Base-by-base conservation (phyloP, 2,888 invertebrate species). In the Tinea trinotella region DNA sequence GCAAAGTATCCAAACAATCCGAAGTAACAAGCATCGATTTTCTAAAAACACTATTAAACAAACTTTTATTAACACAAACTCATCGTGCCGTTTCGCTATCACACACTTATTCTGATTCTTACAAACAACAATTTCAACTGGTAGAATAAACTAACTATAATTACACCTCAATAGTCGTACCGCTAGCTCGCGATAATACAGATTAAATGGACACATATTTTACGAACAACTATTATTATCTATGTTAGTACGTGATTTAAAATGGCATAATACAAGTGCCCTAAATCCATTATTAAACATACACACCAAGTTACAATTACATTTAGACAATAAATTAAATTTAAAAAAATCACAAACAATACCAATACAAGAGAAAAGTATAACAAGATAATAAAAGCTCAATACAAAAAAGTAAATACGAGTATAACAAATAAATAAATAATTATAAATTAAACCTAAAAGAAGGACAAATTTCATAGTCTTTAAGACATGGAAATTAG, bases 101-200 rank as follows among this genome's bases (percentile, higher is more conserved):
- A 13, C 15, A 15, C 40, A 40, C 15, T 40, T 30, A 30, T 30
- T 30, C 7, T 40, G 5, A 12, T 40, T 40, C 13, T 13, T 15
- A 40, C 13, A 24, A 7, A 40, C 40, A 40, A 40, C 13, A 7
- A 40, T 40, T 40, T 12, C 10, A 35, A 12, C 5, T 40, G 2
- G 15, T 40, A 15, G 40, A 15, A 40, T 40, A 15, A n/a, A 40
- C 40, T 40, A 40, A 30, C 30, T 30, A 30, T 30, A 30, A n/a
- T 12, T 40, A 40, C 65, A 65, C 64, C 67, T 68, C 65, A 59
- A 57, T 61, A 56, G 61, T 64, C 62, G 36, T 56, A 54, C 63
- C 62, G 55, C 65, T 69, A 69, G 67, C 71, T 74, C 69, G 56
- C 57, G 61, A 57, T 57, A 56, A 66, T 60, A 64, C 60, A 56